Conservation (phyloP, 2,888 invertebrate genomes). For the Drosophila nr. perissopoda region DNA sequence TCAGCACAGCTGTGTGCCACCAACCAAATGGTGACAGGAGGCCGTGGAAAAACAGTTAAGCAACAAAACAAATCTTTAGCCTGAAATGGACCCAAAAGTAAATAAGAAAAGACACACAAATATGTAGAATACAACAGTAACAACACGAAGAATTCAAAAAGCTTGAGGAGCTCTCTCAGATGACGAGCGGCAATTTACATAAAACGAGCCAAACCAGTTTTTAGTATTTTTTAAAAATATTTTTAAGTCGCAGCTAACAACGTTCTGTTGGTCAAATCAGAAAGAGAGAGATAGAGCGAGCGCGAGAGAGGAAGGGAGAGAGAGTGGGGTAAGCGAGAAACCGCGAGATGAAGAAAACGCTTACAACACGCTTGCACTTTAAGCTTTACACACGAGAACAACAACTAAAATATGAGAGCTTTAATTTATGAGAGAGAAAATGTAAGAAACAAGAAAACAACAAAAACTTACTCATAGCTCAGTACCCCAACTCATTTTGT, state of each 20-base stretch:
- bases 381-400: conserved; percentile 28
- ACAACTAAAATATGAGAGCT: background rate
- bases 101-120: conserved; percentile 23
- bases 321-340: conserved; percentile 3
- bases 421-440: background rate
- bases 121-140: conserved; percentile 43
- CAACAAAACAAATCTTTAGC: conserved; percentile 24
- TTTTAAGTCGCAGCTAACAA: conserved; percentile 48
- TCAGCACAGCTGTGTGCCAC: conserved; percentile 50
- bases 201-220: conserved; percentile 82
- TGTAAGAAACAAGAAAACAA: background rate
- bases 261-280: conserved; percentile 48
- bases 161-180: conserved; percentile 63
- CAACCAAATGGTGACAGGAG: conserved; percentile 37
- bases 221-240: conserved; percentile 41
- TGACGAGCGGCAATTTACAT: conserved; percentile 80
- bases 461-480: conserved; percentile 84
- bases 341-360: conserved; percentile 24
- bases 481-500: conserved; percentile 85
- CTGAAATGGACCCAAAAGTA: conserved; percentile 33
- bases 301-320: conserved; percentile 8
- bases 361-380: conserved; percentile 47
- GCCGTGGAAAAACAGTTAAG: conserved; percentile 55
- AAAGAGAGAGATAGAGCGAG: background rate
- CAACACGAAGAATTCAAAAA: conserved; percentile 52